phyloP scores from a whole-genome alignment of 2,113 vertebrate genomes.

The Plectropomus leopardus region DNA sequence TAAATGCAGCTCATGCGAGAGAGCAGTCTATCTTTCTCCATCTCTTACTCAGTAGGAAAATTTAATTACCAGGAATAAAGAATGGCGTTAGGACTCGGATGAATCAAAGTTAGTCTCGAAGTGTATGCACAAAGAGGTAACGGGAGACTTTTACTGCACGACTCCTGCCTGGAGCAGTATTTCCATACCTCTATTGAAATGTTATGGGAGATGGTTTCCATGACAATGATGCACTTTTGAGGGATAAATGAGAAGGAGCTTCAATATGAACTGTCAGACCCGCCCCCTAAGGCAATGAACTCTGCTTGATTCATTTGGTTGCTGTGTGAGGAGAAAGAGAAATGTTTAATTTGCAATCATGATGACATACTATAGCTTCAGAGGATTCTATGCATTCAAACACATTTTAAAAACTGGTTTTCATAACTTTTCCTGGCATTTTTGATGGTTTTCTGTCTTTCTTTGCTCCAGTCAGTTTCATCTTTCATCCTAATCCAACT shows the following conservation, averaged over 20 bases:
- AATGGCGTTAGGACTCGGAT: conserved; percentile 35
- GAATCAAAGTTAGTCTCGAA: conserved; percentile 61
- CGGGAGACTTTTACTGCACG: conserved; percentile 14
- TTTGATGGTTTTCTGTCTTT: background rate
- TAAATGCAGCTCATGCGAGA: conserved; percentile 14
- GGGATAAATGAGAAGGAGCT: conserved; percentile 46
- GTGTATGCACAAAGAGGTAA: conserved; percentile 48
- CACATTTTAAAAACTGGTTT: conserved; percentile 32
- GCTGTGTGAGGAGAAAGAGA: conserved; percentile 50
- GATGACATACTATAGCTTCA: conserved; percentile 18
- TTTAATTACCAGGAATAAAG: conserved; percentile 59
- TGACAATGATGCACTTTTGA: conserved; percentile 69
- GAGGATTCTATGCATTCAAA: background rate
- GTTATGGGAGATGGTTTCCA: conserved; percentile 68
- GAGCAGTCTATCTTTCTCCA: conserved; percentile 10
- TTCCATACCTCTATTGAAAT: conserved; percentile 29
- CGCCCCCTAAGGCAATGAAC: conserved; percentile 15
- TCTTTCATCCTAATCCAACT: background rate
- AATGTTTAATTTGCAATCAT: conserved; percentile 57
- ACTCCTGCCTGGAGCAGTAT: conserved; percentile 26
- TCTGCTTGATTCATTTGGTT: conserved; percentile 48
- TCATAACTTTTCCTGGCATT: conserved; percentile 18
- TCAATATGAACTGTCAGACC: conserved; percentile 40
- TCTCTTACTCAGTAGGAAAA: conserved; percentile 44
- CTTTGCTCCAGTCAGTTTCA: background rate